Evolutionary conservation across 2,113 vertebrate genomes (phyloP).

Genomic region (Nicator chloris): DNA sequence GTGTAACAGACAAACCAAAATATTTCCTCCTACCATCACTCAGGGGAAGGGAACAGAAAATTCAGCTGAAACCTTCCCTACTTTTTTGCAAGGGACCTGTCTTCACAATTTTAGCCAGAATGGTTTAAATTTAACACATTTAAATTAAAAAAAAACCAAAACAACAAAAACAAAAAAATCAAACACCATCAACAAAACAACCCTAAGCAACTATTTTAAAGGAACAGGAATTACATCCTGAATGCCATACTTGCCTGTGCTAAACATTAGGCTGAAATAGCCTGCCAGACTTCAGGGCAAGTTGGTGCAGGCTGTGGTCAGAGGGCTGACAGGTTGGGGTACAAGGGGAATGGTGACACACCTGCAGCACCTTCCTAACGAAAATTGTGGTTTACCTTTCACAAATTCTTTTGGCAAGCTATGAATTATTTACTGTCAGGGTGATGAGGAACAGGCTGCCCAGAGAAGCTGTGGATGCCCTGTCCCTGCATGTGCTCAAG

Average conservation of each 20-base stretch:
- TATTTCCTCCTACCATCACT: background rate
- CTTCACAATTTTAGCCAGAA: background rate
- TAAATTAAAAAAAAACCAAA: background rate
- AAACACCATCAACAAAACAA: background rate
- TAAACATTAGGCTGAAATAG: background rate
- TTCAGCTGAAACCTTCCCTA: background rate
- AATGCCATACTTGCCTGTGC: background rate
- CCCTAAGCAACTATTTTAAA: background rate
- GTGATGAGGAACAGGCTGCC: background rate
- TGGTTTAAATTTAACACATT: background rate
- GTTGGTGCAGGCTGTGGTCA: background rate
- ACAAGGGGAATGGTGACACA: rapidly evolving
- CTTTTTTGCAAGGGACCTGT: background rate
- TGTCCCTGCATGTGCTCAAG: background rate
- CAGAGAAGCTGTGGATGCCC: background rate
- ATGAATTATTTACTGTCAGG: background rate
- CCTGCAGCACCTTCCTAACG: background rate
- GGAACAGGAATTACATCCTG: background rate
- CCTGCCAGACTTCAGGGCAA: background rate
- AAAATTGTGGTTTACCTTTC: background rate
- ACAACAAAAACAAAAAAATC: background rate
- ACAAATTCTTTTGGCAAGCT: background rate
- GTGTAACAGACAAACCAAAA: background rate
- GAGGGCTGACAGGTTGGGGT: background rate
- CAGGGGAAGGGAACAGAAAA: background rate